Evolutionary conservation across 2,888 invertebrate species (phyloP).

Genomic region (Eulithis prunata): DNA sequence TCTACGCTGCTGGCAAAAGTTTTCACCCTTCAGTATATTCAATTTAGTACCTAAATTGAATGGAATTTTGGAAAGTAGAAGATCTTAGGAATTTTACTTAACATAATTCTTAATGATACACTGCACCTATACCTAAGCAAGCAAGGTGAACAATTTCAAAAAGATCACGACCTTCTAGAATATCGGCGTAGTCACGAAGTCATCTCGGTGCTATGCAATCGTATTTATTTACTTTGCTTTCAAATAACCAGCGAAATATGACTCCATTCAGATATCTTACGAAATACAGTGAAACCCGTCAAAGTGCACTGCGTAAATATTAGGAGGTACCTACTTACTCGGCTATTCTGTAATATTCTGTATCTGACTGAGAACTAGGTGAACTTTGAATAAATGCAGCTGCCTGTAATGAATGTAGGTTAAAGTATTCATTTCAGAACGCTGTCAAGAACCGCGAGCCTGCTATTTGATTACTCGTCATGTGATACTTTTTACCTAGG

Average conservation of each 20-base stretch:
- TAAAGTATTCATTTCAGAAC: constrained; percentile 48
- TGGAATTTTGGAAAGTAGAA: too few species aligned
- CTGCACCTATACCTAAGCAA: constrained; percentile 17
- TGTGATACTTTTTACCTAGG: not conserved
- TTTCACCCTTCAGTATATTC: not conserved
- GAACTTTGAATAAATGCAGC: constrained; percentile 54
- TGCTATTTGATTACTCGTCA: constrained; percentile 37
- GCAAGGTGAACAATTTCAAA: constrained; percentile 62
- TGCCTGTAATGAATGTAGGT: constrained; percentile 40
- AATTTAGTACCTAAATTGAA: not conserved
- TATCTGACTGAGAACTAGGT: constrained; percentile 58
- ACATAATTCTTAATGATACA: not conserved
- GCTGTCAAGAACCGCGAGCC: constrained; percentile 53
- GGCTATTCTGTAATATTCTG: constrained; percentile 39
- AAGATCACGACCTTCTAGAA: constrained; percentile 68
- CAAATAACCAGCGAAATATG: constrained; percentile 38
- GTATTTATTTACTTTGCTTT: constrained; percentile 41
- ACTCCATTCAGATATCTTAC: constrained; percentile 39
- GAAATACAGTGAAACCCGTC: constrained; percentile 43
- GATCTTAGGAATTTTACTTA: too few species aligned
- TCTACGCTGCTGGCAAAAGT: not conserved
- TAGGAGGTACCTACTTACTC: too few species aligned
- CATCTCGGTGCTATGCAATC: constrained; percentile 46
- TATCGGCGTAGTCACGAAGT: constrained; percentile 57
- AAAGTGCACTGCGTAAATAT: constrained; percentile 34